Conservation (phyloP, 2,797 vertebrate genomes). For the Sphenopsis melanotis region DNA sequence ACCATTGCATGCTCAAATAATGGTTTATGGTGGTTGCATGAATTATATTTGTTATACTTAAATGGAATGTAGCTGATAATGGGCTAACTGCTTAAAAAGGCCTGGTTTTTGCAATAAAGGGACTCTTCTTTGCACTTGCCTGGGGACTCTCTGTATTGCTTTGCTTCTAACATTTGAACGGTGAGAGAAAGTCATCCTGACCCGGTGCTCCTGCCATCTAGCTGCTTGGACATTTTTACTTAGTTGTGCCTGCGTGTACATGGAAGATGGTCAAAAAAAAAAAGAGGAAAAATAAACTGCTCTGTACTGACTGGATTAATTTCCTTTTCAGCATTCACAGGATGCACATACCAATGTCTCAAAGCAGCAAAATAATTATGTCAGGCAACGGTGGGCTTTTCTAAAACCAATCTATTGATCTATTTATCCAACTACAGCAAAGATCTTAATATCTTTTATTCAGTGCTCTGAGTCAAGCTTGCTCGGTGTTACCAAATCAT, state of each 20-base stretch:
- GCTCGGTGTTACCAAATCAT: neutral
- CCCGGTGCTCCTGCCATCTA: neutral
- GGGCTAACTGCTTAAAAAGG: neutral
- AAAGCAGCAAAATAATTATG: neutral
- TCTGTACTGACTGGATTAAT: neutral
- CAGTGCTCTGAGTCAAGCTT: neutral
- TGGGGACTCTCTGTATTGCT: accelerated
- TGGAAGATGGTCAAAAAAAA: neutral
- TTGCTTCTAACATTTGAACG: accelerated
- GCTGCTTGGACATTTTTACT: neutral
- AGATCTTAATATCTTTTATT: neutral
- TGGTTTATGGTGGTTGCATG: neutral
- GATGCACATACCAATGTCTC: neutral
- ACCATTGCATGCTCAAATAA: neutral
- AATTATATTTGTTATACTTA: neutral
- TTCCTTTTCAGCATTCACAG: neutral
- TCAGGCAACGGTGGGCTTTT: neutral
- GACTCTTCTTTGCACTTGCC: neutral
- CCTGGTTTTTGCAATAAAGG: neutral
- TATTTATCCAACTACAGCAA: neutral
- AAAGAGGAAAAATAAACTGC: neutral
- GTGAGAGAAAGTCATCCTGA: neutral
- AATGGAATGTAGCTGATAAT: neutral
- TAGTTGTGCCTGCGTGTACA: neutral
- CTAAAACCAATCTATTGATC: neutral